Conservation (phyloP, 2,888 invertebrate genomes). For the Eledone cirrhosa region DNA sequence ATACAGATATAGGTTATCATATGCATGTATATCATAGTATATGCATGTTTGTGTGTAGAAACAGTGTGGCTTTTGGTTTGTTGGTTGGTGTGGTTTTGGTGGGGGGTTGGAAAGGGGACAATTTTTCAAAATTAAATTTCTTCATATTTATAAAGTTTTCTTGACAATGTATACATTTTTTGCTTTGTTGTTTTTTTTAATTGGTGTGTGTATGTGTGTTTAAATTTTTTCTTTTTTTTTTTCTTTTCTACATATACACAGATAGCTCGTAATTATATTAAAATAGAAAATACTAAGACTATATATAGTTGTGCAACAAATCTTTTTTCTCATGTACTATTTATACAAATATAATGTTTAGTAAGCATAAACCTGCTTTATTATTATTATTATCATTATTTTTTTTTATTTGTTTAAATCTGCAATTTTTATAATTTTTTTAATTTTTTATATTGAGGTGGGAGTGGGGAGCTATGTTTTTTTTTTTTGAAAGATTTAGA, state of each 20-base stretch:
- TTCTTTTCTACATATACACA: conserved; percentile 40
- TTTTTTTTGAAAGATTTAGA: no score
- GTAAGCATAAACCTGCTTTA: conserved; percentile 37
- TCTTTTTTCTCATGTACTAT: conserved; percentile 37
- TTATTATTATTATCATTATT: conserved; percentile 26
- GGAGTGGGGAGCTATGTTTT: neutral
- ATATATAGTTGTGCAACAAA: conserved; percentile 46
- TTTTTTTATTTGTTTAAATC: conserved; percentile 17
- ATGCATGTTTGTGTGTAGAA: no score
- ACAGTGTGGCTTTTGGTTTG: no score
- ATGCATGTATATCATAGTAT: no score
- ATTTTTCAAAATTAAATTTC: conserved; percentile 33
- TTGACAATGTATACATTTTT: conserved; percentile 27
- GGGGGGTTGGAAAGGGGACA: conserved; percentile 30
- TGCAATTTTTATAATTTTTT: neutral
- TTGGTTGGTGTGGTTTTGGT: neutral
- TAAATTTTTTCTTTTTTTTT: neutral
- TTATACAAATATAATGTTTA: conserved; percentile 40
- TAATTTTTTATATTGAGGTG: neutral
- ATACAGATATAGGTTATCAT: no score
- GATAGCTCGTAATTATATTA: conserved; percentile 50
- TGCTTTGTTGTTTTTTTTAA: conserved; percentile 1
- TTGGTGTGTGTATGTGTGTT: neutral
- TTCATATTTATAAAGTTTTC: conserved; percentile 30
- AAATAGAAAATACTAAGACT: conserved; percentile 56